phyloP scores from a whole-genome alignment of 2,113 vertebrate genomes.

The Lophura nycthemera region DNA sequence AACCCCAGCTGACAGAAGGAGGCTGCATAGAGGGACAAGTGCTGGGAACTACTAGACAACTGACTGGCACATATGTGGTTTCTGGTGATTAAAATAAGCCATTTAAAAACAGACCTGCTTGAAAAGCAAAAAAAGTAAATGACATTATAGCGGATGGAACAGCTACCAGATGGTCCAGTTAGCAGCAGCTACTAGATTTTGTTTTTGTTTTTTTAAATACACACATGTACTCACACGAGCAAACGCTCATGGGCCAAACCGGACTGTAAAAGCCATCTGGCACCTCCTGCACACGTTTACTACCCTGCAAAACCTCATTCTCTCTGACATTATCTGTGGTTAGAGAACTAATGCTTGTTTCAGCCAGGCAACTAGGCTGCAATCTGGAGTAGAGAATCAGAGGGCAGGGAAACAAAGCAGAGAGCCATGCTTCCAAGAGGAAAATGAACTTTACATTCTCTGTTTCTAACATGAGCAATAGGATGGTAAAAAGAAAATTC shows the following conservation, averaged over 20 bases:
- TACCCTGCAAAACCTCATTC: slow-evolving; percentile 39
- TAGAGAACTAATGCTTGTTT: slow-evolving; percentile 53
- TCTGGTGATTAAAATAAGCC: slow-evolving; percentile 72
- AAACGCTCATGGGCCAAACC: slow-evolving; percentile 63
- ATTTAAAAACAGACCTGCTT: slow-evolving; percentile 73
- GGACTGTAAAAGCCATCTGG: slow-evolving; percentile 71
- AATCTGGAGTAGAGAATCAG: slow-evolving; percentile 18
- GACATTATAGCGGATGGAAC: slow-evolving; percentile 67
- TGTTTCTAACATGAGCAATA: not conserved
- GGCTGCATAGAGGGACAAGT: slow-evolving; percentile 49
- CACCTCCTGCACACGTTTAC: slow-evolving; percentile 40
- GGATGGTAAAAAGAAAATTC: not conserved
- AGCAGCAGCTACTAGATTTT: slow-evolving; percentile 71
- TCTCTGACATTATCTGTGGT: slow-evolving; percentile 51
- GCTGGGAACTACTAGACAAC: slow-evolving; percentile 61
- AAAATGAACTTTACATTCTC: slow-evolving; percentile 34
- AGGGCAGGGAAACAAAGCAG: slow-evolving; percentile 43
- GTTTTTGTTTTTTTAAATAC: slow-evolving; percentile 19
- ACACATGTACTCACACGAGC: slow-evolving; percentile 30
- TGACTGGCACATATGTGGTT: slow-evolving; percentile 72
- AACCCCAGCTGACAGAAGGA: slow-evolving; percentile 73
- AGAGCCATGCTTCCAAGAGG: slow-evolving; percentile 8
- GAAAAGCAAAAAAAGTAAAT: slow-evolving; percentile 72
- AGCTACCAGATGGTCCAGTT: slow-evolving; percentile 70
- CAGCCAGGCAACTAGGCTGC: slow-evolving; percentile 33